Conservation (phyloP, 2,888 invertebrate species). For the Fragum whitleyi region DNA sequence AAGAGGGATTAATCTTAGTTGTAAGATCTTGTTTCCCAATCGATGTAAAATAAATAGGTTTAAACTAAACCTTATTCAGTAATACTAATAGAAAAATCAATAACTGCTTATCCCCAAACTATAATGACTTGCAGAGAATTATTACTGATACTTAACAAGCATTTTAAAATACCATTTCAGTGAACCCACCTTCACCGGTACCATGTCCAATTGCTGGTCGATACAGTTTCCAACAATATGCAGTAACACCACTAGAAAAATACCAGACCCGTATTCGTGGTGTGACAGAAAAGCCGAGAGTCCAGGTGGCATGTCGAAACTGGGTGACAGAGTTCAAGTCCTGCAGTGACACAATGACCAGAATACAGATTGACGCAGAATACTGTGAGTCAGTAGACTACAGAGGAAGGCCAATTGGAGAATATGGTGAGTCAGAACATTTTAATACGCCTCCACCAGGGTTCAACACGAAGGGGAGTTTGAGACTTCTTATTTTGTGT, state of each 20-base stretch:
- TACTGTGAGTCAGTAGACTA: slow-evolving; percentile 98
- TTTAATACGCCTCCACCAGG: too few species aligned
- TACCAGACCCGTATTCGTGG: slow-evolving; percentile 98
- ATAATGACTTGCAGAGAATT: too few species aligned
- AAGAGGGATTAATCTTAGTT: too few species aligned
- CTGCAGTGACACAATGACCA: slow-evolving; percentile 95
- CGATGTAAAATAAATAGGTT: too few species aligned
- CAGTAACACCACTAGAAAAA: slow-evolving; percentile 75
- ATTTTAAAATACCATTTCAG: slow-evolving; percentile 57
- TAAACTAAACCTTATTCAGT: too few species aligned
- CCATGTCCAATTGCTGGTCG: slow-evolving; percentile 98
- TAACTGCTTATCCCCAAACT: too few species aligned
- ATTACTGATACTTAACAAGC: too few species aligned
- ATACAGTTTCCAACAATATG: slow-evolving; percentile 95
- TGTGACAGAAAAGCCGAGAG: slow-evolving; percentile 96
- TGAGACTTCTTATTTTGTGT: too few species aligned
- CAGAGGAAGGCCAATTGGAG: slow-evolving; percentile 93
- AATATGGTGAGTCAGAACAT: slow-evolving; percentile 92
- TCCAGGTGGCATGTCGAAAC: slow-evolving; percentile 95
- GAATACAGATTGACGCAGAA: slow-evolving; percentile 96
- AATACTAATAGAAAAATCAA: too few species aligned
- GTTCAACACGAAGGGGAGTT: background rate
- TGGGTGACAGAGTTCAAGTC: slow-evolving; percentile 98
- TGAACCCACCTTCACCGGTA: slow-evolving; percentile 91
- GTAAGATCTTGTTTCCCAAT: too few species aligned